Percentiles rank a stretch among this genome's conserved stretches.
These are phyloP conservation scores for Anolis apletophallus DNA, from an alignment of 2,797 vertebrate species.

Conservation along the genomic window DNA sequence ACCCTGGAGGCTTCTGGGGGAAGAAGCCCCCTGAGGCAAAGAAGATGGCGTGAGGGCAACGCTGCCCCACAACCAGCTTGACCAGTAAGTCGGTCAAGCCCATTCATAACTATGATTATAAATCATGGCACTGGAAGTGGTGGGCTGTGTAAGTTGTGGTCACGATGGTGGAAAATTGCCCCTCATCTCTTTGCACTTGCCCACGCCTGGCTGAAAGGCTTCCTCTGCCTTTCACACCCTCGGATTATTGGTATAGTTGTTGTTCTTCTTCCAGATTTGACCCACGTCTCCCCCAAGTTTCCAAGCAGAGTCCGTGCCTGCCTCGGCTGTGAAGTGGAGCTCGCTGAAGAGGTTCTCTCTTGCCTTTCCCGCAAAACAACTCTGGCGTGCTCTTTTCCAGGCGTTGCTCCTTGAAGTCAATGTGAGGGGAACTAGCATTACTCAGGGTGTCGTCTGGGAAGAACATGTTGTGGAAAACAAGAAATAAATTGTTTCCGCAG, in stretches of 20 bases:
- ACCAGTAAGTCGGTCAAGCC: no score
- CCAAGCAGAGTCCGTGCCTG: constrained; percentile 10
- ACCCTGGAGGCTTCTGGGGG: no score
- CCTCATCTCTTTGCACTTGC: no score
- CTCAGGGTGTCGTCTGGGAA: constrained; percentile 1
- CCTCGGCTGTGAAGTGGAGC: not conserved
- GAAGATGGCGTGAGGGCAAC: no score
- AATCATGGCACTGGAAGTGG: no score
- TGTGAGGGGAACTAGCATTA: constrained; percentile 4
- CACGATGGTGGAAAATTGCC: no score
- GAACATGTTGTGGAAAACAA: constrained; percentile 16
- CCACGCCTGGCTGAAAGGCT: not conserved
- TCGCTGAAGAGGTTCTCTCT: not conserved
- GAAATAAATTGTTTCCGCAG: constrained; percentile 11
- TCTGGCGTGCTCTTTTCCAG: not conserved
- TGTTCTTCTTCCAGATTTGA: not conserved
- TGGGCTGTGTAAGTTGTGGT: no score
- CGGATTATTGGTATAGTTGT: not conserved
- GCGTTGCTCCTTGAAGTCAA: fast-evolving
- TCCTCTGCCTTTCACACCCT: not conserved
- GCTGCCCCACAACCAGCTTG: no score
- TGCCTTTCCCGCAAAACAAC: not conserved
- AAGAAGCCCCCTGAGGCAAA: no score
- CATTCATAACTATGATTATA: no score
- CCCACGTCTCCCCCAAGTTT: constrained; percentile 13